Evolutionary conservation across 1,140 invertebrate genomes (phyloP).

Genomic region (Achroia grisella): DNA sequence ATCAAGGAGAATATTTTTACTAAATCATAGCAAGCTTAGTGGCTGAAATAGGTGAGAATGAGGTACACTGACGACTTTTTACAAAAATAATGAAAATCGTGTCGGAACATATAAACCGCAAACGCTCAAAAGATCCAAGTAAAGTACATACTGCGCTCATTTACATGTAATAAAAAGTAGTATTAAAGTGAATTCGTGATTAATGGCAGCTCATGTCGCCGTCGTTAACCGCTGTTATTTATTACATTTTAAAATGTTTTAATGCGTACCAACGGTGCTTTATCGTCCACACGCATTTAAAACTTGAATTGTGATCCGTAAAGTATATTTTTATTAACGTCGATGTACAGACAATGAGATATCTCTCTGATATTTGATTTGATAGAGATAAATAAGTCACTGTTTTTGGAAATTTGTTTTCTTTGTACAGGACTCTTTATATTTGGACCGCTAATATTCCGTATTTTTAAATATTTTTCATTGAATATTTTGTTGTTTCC

Average conservation of each 20-base stretch:
- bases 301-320: conserved; percentile 11
- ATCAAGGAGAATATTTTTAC: too few species aligned
- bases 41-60: too few species aligned
- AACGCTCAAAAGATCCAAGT: neutral
- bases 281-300: conserved; percentile 9
- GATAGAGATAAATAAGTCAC: too few species aligned
- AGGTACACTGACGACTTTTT: too few species aligned
- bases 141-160: conserved; percentile 21
- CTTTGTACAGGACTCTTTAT: neutral
- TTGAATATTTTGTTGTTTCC: too few species aligned
- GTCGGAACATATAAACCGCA: too few species aligned
- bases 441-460: too few species aligned
- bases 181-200: conserved; percentile 41
- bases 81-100: too few species aligned
- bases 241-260: conserved; percentile 66
- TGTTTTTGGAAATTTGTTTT: neutral
- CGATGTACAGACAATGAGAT: neutral
- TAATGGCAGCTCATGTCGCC: conserved; percentile 37
- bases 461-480: too few species aligned
- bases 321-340: neutral
- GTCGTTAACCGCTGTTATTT: conserved; percentile 56
- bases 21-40: too few species aligned
- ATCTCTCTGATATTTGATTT: too few species aligned
- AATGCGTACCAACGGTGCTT: conserved; percentile 27
- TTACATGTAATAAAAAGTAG: conserved; percentile 46